Evolutionary conservation across 2,797 vertebrate genomes (phyloP), one percentile per base, ranked within the genome.

Genomic region (Neosalanx taihuensis): DNA sequence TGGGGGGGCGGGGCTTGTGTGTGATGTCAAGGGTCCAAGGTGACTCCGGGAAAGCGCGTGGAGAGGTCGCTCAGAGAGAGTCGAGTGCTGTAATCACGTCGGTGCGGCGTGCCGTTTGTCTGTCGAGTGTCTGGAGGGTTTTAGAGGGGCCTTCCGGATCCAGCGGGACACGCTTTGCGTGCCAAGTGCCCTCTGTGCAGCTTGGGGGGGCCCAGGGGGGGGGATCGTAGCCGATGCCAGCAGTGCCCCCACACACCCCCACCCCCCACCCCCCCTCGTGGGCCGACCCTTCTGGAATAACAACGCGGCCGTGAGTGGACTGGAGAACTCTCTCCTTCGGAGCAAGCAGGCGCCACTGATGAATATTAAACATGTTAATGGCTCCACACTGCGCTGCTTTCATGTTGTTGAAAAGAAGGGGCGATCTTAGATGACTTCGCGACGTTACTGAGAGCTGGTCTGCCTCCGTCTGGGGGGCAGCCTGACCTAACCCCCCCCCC

Each of bases 351-450:
- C 82, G 73, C 29, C 57, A 73, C 78, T 85, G 83, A 82, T 87
- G 87, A 90, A 87, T 90, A 87, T 90, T 89, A 88, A 89, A 89
- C 81, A 85, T 87, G 71, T 61, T 82, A 84, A 87, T 89, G 72
- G 67, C 73, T 62, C 83, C 84, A 77, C 6, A 67, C 81, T 85
- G 85, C 67, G 83, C 69, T 74, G n/a, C n/a, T 83, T 80, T 60
- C 1, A 3, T 6, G 10, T 18, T 6, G 1, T 6, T 0, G 20
- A 7, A 58, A 9, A 37, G 9, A 41, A 33, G 33, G 33, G 2
- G 2, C 10, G 1, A 5, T 1, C 37, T 1, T 1, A 41, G 37
- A 10, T 6, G 37, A 41, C 6, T 41, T 41, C 9, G 6, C 37
- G 37, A 6, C 37, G 33, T n/a, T n/a, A n/a, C n/a, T 1, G 37